Conservation (phyloP, 2,113 vertebrate genomes). For the Cisticola juncidis region DNA sequence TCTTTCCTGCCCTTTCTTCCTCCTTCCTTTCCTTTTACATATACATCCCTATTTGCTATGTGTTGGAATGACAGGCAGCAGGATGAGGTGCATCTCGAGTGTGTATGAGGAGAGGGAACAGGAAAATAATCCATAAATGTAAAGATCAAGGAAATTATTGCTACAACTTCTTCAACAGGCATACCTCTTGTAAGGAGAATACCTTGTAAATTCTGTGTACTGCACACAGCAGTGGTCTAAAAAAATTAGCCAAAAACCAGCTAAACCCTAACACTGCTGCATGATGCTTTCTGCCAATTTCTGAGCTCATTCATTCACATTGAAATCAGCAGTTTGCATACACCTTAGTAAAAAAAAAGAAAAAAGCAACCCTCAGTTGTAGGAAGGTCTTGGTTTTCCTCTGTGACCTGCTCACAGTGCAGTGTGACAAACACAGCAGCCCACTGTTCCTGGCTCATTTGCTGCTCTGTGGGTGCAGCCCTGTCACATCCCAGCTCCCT, state of each 20-base stretch:
- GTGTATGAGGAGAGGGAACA: background rate
- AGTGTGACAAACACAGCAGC: background rate
- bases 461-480: conserved; percentile 10
- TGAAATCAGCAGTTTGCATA: background rate
- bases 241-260: no score
- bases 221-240: background rate
- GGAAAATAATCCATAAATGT: background rate
- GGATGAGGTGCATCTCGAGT: background rate
- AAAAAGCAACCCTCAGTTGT: no score
- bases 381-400: background rate
- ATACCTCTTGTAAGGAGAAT: background rate
- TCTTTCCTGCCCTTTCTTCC: background rate
- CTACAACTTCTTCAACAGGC: background rate
- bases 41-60: background rate
- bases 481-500: conserved; percentile 3
- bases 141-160: background rate
- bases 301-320: background rate
- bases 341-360: background rate
- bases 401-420: background rate
- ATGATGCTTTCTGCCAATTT: background rate
- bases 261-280: background rate
- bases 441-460: background rate
- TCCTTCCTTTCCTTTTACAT: background rate
- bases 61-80: background rate
- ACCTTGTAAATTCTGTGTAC: background rate